phyloP scores from a whole-genome alignment of 2,797 vertebrate genomes.

The Anniella stebbinsi region DNA sequence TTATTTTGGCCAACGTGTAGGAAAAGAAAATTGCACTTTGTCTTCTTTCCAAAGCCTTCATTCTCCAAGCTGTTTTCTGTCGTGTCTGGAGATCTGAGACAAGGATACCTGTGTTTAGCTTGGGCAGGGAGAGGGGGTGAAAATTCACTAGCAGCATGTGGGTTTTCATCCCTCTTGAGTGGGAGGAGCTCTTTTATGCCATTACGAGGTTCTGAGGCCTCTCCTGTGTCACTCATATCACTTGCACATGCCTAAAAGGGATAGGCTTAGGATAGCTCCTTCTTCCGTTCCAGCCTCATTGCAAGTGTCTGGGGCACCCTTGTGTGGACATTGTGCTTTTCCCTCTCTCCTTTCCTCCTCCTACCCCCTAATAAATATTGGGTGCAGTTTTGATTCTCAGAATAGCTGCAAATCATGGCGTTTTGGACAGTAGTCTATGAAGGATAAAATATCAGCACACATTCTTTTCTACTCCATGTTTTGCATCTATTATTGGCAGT shows the following conservation, averaged over 20 bases:
- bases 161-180: background rate
- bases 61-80: background rate
- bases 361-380: no score
- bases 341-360: no score
- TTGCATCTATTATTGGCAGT: no score
- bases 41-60: background rate
- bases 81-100: background rate
- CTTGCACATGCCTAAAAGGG: background rate
- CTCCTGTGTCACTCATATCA: background rate
- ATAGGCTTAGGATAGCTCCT: background rate
- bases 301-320: no score
- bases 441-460: no score
- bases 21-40: background rate
- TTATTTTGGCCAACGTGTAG: background rate
- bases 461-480: no score
- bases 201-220: background rate
- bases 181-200: background rate
- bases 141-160: background rate
- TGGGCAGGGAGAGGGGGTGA: background rate
- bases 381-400: background rate
- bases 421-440: no score
- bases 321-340: background rate
- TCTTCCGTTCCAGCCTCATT: no score
- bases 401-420: background rate
- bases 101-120: background rate